phyloP scores from a whole-genome alignment of 2,888 invertebrate species.

The Steinernema hermaphroditum region DNA sequence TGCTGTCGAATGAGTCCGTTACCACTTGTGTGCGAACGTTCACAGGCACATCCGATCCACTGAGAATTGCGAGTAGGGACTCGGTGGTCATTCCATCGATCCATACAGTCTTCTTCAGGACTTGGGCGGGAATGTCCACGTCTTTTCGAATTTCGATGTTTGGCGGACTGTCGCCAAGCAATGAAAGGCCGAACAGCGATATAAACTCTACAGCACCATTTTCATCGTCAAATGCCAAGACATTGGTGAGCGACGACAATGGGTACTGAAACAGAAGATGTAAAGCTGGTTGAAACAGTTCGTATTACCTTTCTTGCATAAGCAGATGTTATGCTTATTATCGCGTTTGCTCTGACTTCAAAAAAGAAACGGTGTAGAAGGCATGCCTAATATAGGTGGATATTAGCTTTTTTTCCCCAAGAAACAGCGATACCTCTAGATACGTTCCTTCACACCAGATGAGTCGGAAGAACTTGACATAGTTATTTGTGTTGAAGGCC shows the following conservation, averaged over 20 bases:
- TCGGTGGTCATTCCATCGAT: background rate
- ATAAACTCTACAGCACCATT: constrained; percentile 41
- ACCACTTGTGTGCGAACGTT: background rate
- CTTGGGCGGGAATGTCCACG: background rate
- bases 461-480: constrained; percentile 74
- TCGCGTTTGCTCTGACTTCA: constrained; percentile 38
- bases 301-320: background rate
- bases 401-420: too few species aligned
- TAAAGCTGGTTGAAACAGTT: too few species aligned
- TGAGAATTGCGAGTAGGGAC: background rate
- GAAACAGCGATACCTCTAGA: constrained; percentile 47
- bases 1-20: background rate
- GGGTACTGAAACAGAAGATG: constrained; percentile 29
- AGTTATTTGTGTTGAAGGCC: constrained; percentile 86
- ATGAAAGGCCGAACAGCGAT: constrained; percentile 35
- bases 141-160: background rate
- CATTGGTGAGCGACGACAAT: constrained; percentile 40
- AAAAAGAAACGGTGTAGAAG: constrained; percentile 55
- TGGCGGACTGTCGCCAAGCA: background rate
- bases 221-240: constrained; percentile 48
- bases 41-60: background rate
- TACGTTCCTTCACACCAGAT: constrained; percentile 48
- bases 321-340: constrained; percentile 33
- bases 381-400: constrained; percentile 41
- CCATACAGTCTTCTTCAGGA: background rate